Base-by-base conservation (phyloP, 2,888 invertebrate species). In the Altica lythri region DNA sequence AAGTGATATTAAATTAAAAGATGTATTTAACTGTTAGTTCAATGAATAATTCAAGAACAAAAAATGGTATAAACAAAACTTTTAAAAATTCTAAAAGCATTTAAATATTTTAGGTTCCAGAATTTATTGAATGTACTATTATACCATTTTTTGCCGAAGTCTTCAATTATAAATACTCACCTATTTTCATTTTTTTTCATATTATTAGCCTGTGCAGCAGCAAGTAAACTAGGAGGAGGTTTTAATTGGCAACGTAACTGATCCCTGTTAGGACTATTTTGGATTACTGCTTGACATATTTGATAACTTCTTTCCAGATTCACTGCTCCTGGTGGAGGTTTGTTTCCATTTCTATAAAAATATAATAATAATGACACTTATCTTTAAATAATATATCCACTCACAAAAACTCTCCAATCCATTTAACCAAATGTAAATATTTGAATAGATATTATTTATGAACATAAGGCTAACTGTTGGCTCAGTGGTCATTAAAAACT, bases 261-360 rank as follows among this genome's bases (percentile, higher is more conserved):
- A 72, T 93, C 92, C 12, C 93, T 81, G 78, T 94, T 94, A 0
- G 92, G 92, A 72, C 93, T 95, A 75, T 92, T 94, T 77, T 94
- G 93, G 61, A 96, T 92, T n/a, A 90, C 90, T 34, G 90, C 90
- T 76, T 90, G 90, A 69, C 92, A 92, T 67, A 96, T 96, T 78
- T 95, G 95, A 76, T 95, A 93, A 73, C 95, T 95, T 51, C 96
- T 84, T 74, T 95, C 95, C 48, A 95, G 78, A 77, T 96, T 95
- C 25, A 95, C 92, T 2, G 91, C 91, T 1, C 93, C 93, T 0
- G 92, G 93, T 0, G 93, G 92, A 56, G 91, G 86, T 73, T 89
- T 89, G 68, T 86, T 88, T 4, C 84, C 81, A 22, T 67, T 69
- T 40, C 84, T 79, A 65, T 79, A 81, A 48, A 34, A 46, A 35